phyloP scores from a whole-genome alignment of 2,888 invertebrate species.

The Lepetodrilus schrolli region DNA sequence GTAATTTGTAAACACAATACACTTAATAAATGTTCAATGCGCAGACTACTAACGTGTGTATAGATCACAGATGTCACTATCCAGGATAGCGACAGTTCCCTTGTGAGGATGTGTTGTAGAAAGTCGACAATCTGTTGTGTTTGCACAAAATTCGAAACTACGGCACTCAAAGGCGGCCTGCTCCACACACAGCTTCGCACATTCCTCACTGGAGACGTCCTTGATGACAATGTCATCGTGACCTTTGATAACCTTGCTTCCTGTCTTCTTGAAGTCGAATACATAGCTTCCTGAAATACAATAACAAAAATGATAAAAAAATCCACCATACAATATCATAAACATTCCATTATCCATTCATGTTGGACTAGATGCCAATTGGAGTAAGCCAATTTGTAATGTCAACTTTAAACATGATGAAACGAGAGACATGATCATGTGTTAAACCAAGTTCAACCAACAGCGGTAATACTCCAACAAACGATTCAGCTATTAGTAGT shows the following conservation, averaged over 20 bases:
- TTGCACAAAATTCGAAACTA: slow-evolving; percentile 51
- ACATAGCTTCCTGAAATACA: slow-evolving; percentile 47
- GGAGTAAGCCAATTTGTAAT: no score
- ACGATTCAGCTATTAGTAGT: no score
- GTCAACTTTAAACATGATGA: no score
- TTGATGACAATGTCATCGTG: slow-evolving; percentile 36
- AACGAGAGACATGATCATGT: no score
- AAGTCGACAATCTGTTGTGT: slow-evolving; percentile 41
- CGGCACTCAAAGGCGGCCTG: slow-evolving; percentile 38
- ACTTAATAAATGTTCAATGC: no score
- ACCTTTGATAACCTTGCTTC: slow-evolving; percentile 33
- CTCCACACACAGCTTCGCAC: slow-evolving; percentile 54
- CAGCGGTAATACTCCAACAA: no score
- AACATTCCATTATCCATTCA: no score
- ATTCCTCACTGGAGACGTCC: slow-evolving; percentile 42
- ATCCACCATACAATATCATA: no score
- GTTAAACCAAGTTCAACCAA: no score
- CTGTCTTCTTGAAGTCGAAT: slow-evolving; percentile 44
- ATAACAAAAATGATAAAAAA: background rate
- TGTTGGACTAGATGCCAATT: no score
- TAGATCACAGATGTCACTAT: slow-evolving; percentile 39
- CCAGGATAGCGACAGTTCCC: background rate
- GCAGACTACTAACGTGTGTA: slow-evolving; percentile 41
- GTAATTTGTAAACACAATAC: no score
- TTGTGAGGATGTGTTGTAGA: slow-evolving; percentile 32